Conservation (phyloP, 2,888 invertebrate species). For the Drosophila kanekoi region DNA sequence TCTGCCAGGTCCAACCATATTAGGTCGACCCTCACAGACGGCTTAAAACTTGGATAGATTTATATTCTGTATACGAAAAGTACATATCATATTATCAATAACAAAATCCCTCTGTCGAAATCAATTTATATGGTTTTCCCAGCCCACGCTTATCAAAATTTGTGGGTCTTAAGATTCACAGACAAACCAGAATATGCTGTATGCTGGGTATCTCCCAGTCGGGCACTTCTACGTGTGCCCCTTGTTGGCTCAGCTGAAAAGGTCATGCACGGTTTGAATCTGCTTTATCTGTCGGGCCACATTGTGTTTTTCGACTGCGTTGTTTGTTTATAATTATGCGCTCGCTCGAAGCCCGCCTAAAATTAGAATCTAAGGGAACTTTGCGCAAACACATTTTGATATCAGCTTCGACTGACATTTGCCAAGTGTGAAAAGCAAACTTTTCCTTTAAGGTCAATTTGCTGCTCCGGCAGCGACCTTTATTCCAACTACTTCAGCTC, state of each 20-base stretch:
- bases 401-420: constrained; percentile 38
- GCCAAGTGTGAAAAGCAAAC: constrained; percentile 5
- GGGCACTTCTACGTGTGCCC: neutral
- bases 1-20: no score
- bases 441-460: constrained; percentile 10
- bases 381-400: constrained; percentile 46
- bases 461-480: constrained; percentile 2
- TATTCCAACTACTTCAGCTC: neutral
- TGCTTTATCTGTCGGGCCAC: constrained; percentile 51
- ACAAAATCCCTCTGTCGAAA: no score
- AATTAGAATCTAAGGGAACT: constrained; percentile 62
- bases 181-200: no score
- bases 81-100: no score
- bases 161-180: no score
- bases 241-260: constrained; percentile 31
- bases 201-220: neutral
- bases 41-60: no score
- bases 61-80: no score
- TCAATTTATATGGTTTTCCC: no score
- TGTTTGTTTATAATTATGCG: constrained; percentile 80
- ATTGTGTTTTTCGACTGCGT: constrained; percentile 24
- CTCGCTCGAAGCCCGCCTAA: constrained; percentile 57
- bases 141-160: no score
- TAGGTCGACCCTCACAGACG: no score
- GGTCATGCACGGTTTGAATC: constrained; percentile 38